These are phyloP conservation scores for Dasypolia templi DNA, from an alignment of 2,888 invertebrate species.

Conservation along the genomic window DNA sequence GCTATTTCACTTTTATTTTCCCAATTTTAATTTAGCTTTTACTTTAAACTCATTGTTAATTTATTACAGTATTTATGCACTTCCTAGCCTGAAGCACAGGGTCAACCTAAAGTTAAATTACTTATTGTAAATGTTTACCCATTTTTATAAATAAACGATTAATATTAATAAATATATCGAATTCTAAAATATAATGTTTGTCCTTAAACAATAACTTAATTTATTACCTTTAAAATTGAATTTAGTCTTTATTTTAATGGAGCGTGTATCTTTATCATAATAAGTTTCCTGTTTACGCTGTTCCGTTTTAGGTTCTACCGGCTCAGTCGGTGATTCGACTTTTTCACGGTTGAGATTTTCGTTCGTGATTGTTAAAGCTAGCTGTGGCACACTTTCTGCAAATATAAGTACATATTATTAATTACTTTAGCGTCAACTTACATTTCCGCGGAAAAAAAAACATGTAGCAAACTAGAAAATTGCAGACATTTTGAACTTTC, in stretches of 20 bases:
- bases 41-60: too few species aligned
- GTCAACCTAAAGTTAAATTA: too few species aligned
- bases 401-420: constrained; percentile 1
- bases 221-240: constrained; percentile 77
- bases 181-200: too few species aligned
- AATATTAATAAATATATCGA: too few species aligned
- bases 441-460: not conserved
- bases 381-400: constrained; percentile 37
- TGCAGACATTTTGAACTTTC: not conserved
- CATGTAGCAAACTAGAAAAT: not conserved
- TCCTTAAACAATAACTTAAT: not conserved
- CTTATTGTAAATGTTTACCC: too few species aligned
- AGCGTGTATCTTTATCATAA: constrained; percentile 64
- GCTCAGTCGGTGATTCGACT: constrained; percentile 20
- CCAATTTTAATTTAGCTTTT: too few species aligned
- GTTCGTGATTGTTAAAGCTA: not conserved
- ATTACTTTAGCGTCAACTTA: not conserved
- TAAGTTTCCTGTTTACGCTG: constrained; percentile 51
- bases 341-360: constrained; percentile 29
- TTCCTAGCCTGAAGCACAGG: too few species aligned
- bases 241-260: constrained; percentile 81
- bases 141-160: too few species aligned
- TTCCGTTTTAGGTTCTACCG: constrained; percentile 35
- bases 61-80: too few species aligned
- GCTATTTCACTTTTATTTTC: too few species aligned